phyloP scores from a whole-genome alignment of 2,113 vertebrate species.

The Porphyrio hochstetteri region DNA sequence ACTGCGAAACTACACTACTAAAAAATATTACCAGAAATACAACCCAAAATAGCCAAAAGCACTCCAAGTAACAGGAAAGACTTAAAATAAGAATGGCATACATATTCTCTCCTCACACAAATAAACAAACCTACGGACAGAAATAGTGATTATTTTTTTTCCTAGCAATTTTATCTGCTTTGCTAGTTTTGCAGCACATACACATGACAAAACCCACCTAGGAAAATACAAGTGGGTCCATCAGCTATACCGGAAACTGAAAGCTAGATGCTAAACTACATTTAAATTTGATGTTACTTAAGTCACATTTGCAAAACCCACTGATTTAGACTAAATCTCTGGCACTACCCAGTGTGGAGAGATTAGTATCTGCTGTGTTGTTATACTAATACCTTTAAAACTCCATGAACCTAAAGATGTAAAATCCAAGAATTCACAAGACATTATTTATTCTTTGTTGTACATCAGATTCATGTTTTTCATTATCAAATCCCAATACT shows the following conservation, averaged over 20 bases:
- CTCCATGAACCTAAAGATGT: background rate
- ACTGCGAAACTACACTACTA: background rate
- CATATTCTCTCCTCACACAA: background rate
- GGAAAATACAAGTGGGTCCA: background rate
- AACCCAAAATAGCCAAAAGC: background rate
- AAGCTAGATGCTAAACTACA: background rate
- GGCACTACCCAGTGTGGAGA: background rate
- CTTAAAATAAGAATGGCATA: background rate
- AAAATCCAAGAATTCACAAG: background rate
- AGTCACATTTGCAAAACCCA: background rate
- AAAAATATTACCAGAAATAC: background rate
- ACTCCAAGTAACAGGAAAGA: background rate
- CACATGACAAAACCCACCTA: background rate
- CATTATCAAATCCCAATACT: background rate
- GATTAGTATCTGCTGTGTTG: background rate
- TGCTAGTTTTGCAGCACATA: background rate
- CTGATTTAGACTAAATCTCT: background rate
- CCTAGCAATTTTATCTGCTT: background rate
- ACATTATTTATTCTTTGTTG: background rate
- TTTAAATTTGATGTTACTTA: background rate
- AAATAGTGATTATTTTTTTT: background rate
- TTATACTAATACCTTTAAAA: background rate
- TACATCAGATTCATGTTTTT: background rate
- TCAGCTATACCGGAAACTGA: background rate
- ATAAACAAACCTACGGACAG: background rate